These are phyloP conservation scores for Rhingia campestris DNA, from an alignment of 2,888 invertebrate species.

Conservation along the genomic window DNA sequence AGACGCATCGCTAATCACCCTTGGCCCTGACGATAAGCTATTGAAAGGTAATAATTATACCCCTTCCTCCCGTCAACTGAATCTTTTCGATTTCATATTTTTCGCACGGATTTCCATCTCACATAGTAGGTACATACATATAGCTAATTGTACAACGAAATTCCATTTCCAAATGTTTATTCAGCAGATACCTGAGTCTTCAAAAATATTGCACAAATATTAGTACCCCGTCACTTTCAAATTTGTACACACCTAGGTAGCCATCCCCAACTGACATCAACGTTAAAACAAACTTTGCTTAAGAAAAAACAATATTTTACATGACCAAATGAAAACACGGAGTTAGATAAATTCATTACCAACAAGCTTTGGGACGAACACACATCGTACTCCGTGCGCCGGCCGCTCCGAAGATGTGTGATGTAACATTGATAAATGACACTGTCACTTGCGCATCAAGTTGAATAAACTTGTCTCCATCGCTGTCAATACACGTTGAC, in stretches of 20 bases:
- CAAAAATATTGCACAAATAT: conserved; percentile 11
- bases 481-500: conserved; percentile 31
- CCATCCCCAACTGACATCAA: background rate
- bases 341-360: conserved; percentile 62
- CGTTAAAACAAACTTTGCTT: conserved; percentile 13
- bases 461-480: conserved; percentile 55
- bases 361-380: conserved; percentile 13
- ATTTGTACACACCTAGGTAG: conserved; percentile 5
- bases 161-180: conserved; percentile 13
- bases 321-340: conserved; percentile 21
- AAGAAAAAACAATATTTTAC: conserved; percentile 2
- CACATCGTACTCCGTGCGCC: too few relatives aligned
- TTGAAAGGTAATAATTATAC: too few relatives aligned
- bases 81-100: conserved; percentile 10
- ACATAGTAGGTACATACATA: background rate
- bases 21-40: conserved; percentile 27
- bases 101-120: conserved; percentile 17
- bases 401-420: conserved; percentile 4
- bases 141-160: background rate
- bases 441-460: conserved; percentile 23
- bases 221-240: conserved; percentile 3
- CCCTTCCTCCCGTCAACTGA: background rate
- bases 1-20: conserved; percentile 47
- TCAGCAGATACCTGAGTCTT: background rate
- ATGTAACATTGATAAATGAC: conserved; percentile 35